A percentile compares a stretch with the other conserved stretches of the same genome.
phyloP scores from a whole-genome alignment of 2,797 vertebrate genomes.

The Neoniphon sammara region DNA sequence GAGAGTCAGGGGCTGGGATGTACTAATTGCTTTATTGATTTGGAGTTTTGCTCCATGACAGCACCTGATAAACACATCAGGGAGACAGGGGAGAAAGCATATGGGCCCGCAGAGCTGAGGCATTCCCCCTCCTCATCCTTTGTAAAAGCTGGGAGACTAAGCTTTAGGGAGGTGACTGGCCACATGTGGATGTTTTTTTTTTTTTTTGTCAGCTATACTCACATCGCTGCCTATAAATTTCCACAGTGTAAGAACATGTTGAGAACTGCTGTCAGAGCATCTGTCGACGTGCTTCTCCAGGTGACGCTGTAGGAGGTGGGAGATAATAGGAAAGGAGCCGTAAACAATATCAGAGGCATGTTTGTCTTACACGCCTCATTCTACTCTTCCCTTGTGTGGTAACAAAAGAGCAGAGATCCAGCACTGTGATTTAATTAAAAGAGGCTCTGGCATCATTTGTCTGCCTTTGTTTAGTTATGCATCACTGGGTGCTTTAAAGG shows the following conservation, averaged over 20 bases:
- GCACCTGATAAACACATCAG: conserved; percentile 80
- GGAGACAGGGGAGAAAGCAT: conserved; percentile 57
- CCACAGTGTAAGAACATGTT: conserved; percentile 53
- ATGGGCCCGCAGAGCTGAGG: conserved; percentile 48
- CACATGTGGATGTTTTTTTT: conserved; percentile 18
- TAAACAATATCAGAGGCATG: conserved; percentile 50
- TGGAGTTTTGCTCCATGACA: conserved; percentile 69
- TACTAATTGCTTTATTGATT: conserved; percentile 85
- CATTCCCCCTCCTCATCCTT: conserved; percentile 34
- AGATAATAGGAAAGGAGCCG: conserved; percentile 12
- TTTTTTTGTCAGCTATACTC: conserved; percentile 25
- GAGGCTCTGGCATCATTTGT: conserved; percentile 54
- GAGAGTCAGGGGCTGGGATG: conserved; percentile 68
- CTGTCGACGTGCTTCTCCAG: conserved; percentile 58
- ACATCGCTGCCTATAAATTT: conserved; percentile 60
- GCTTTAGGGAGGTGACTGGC: conserved; percentile 47
- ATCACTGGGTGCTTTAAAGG: conserved; percentile 56
- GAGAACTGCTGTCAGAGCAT: conserved; percentile 52
- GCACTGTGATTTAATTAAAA: conserved; percentile 70
- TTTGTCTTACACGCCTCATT: conserved; percentile 58
- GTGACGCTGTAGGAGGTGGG: conserved; percentile 43
- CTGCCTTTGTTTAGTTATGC: conserved; percentile 64
- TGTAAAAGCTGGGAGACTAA: conserved; percentile 41
- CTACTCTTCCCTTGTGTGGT: conserved; percentile 37
- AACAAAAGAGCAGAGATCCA: conserved; percentile 61